Evolutionary conservation across 1,140 invertebrate species (phyloP).

Genomic region (Mizuhopecten yessoensis): DNA sequence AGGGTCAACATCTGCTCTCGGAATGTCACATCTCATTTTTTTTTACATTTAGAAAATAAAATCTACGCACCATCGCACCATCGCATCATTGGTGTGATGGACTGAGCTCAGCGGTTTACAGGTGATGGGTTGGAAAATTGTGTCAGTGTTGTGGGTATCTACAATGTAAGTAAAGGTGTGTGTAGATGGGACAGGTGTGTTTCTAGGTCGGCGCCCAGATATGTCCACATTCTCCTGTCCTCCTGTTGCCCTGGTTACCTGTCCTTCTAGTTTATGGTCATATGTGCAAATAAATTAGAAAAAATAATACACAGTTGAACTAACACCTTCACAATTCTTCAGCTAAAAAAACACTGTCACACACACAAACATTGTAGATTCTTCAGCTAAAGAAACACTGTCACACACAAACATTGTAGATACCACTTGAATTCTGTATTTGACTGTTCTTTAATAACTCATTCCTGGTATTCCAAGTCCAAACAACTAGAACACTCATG

Average conservation of each 20-base stretch:
- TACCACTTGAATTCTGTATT: background rate
- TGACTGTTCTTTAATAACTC: background rate
- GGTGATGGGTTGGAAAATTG: too few relatives aligned
- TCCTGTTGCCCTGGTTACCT: background rate
- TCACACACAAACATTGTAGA: too few relatives aligned
- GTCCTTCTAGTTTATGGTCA: background rate
- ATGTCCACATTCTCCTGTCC: slow-evolving; percentile 16
- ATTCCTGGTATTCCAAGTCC: background rate
- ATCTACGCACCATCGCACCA: too few relatives aligned
- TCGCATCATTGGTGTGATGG: too few relatives aligned
- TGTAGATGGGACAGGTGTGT: background rate
- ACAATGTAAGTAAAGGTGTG: background rate
- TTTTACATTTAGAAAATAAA: too few relatives aligned
- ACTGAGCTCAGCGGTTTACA: too few relatives aligned
- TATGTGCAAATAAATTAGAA: background rate
- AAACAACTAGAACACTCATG: too few relatives aligned
- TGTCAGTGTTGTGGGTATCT: background rate
- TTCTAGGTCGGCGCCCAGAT: background rate
- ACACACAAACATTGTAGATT: background rate
- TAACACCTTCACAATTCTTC: background rate
- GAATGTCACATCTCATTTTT: too few relatives aligned
- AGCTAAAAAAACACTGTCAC: background rate
- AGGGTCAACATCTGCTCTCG: too few relatives aligned
- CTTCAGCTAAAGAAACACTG: background rate
- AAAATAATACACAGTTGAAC: background rate